Evolutionary conservation across 2,888 invertebrate species (phyloP), one percentile per base, ranked within the genome.

Genomic region (Eulithis prunata): DNA sequence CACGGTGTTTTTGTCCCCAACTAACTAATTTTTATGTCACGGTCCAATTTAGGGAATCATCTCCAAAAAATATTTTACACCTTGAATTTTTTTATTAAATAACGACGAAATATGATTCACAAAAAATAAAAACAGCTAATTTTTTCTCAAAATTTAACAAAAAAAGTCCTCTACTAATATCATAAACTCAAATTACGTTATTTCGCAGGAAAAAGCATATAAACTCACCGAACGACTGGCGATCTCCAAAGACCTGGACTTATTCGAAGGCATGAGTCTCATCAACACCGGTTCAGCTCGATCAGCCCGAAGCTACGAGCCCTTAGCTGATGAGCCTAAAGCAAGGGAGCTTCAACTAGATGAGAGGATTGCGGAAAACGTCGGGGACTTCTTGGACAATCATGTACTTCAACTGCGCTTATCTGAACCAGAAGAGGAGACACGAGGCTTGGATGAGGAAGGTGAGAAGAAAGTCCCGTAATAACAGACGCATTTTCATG

Each of bases 151-250:
- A 21, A 21, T 21, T 21, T 21, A 21, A 21, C 32, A 32, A 32
- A 32, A n/a, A 32, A 32, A 32, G 32, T 32, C 4, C 32, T 32
- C 5, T 12, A 14, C 14, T 13, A 2, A 8, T 47, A 13, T 7
- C 47, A 32, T 5, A 12, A 14, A 47, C 14, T 47, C 14, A 47
- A 8, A 14, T 13, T n/a, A 4, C 13, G 8, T 46, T 10, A 57
- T 69, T 69, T 72, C 82, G 14, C 89, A 95, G 95, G 94, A 95
- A 93, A 91, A 95, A 75, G 94, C 95, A 8, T 80, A 95, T 28
- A 94, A 94, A 74, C 93, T 94, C 73, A 93, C 95, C 49, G 95
- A 95, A 75, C 87, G 88, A 52, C 88, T 95, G 7, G 93, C 95
- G 0, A 90, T 94, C 58, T 84, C 93, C 49, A 88, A 94, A 74